phyloP scores from a whole-genome alignment of 2,797 vertebrate genomes.

The Mormyrus proboscirostris region DNA sequence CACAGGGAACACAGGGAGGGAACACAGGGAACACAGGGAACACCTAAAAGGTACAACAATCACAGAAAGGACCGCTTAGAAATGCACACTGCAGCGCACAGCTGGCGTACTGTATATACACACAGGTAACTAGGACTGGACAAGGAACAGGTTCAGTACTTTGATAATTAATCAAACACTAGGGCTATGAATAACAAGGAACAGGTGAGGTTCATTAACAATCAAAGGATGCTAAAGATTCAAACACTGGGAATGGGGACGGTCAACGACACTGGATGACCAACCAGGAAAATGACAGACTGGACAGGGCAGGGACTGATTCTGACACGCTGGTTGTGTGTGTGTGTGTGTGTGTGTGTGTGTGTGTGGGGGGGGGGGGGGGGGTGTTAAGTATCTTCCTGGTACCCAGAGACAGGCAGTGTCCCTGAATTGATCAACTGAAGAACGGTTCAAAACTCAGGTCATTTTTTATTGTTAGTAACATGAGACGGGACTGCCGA shows the following conservation, averaged over 20 bases:
- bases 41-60: neutral
- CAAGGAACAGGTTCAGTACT: neutral
- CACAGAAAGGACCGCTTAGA: neutral
- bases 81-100: neutral
- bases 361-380: neutral
- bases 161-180: neutral
- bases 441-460: neutral
- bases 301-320: neutral
- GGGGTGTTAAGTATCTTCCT: neutral
- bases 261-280: neutral
- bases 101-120: neutral
- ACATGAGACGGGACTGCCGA: neutral
- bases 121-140: neutral
- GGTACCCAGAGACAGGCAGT: neutral
- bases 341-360: neutral
- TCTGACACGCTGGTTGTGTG: neutral
- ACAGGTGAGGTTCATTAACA: neutral
- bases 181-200: neutral
- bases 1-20: neutral
- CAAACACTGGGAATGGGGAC: neutral
- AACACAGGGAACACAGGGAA: neutral
- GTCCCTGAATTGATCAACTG: neutral
- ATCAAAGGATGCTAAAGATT: neutral
- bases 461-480: neutral
- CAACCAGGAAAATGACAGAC: neutral